phyloP scores from a whole-genome alignment of 1,140 invertebrate genomes.

The Bombus pyrosoma region DNA sequence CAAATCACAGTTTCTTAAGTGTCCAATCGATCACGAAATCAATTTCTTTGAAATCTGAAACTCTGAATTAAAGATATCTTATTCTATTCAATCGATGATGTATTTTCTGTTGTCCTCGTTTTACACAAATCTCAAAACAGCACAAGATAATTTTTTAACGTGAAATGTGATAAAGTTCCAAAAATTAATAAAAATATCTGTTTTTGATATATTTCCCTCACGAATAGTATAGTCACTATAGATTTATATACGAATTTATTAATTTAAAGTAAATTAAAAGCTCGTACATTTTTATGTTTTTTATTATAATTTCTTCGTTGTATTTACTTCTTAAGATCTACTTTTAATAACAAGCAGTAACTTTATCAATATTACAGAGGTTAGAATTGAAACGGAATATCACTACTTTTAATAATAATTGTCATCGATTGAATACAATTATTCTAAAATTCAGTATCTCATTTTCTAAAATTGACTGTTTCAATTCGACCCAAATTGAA shows the following conservation, averaged over 20 bases:
- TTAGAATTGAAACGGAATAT: neutral
- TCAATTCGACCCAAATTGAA: slow-evolving; percentile 18
- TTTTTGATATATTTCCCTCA: neutral
- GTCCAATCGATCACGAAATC: slow-evolving; percentile 28
- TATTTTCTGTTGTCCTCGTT: neutral
- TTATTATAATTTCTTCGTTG: neutral
- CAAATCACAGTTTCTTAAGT: slow-evolving; percentile 20
- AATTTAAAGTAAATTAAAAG: slow-evolving; percentile 7
- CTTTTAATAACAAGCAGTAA: neutral
- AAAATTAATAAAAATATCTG: neutral
- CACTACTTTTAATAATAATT: neutral
- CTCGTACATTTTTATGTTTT: neutral
- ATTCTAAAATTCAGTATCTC: slow-evolving; percentile 14
- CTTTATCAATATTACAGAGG: neutral
- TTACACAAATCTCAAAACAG: neutral
- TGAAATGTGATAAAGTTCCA: neutral
- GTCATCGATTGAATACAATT: slow-evolving; percentile 22
- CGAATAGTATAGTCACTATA: neutral
- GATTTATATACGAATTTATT: neutral
- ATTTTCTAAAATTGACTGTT: slow-evolving; percentile 13
- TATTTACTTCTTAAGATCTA: slow-evolving; percentile 2
- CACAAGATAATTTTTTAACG: neutral
- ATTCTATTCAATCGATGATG: slow-evolving; percentile 19
- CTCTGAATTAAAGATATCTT: slow-evolving; percentile 29
- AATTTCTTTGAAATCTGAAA: slow-evolving; percentile 60